Evolutionary conservation across 2,113 vertebrate species (phyloP).

Genomic region (Podarcis cretensis): DNA sequence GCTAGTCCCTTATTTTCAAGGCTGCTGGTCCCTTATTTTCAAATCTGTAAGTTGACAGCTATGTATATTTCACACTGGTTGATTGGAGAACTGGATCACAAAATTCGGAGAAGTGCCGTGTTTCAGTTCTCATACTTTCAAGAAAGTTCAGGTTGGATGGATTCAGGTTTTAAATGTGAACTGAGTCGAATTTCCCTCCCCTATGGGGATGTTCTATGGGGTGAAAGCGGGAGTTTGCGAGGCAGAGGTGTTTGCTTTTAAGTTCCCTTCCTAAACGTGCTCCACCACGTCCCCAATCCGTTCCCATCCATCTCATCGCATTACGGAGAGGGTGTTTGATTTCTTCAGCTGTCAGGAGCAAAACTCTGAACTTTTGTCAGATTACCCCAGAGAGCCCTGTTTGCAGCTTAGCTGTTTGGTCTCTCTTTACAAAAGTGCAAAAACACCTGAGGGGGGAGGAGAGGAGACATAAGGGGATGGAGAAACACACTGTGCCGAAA

Average conservation of each 20-base stretch:
- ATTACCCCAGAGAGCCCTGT: background rate
- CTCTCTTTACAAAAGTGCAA: background rate
- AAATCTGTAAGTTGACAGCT: no score
- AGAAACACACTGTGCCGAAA: rapidly evolving
- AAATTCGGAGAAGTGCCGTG: no score
- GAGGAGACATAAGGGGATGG: no score
- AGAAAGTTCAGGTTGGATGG: no score
- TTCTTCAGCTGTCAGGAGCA: constrained; percentile 50
- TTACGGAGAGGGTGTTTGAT: constrained; percentile 23
- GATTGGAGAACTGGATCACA: no score
- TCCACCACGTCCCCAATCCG: constrained; percentile 40
- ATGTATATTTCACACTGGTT: no score
- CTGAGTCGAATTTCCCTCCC: no score
- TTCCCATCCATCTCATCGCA: constrained; percentile 51
- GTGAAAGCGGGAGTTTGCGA: constrained; percentile 15
- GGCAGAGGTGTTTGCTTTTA: constrained; percentile 29
- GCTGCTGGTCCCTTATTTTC: no score
- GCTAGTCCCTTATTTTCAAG: no score
- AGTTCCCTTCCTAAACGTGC: constrained; percentile 38
- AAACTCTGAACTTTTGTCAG: constrained; percentile 1
- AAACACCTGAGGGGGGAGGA: rapidly evolving
- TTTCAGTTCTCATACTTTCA: no score
- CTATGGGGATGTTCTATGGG: no score
- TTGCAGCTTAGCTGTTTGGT: constrained; percentile 22
- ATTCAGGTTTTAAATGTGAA: no score